Evolutionary conservation across 1,140 invertebrate genomes (phyloP), one percentile per base, ranked within the genome.

Genomic region (Ceratosolen fusciceps): DNA sequence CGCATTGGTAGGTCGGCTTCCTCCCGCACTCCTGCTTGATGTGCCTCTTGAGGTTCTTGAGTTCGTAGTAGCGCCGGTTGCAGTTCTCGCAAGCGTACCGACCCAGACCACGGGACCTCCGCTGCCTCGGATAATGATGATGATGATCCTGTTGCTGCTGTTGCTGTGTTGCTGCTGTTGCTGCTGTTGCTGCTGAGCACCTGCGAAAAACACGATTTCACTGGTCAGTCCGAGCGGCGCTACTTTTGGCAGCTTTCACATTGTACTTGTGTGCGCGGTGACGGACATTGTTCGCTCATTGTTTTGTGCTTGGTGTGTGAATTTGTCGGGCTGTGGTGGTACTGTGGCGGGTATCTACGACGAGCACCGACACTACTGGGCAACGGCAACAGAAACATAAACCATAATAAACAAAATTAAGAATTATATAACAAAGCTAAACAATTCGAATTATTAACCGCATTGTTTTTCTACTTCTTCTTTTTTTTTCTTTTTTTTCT

Each of bases 1-100:
- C 87, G 84, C 93, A 94, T 54, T 92, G 90, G 79, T 93, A 90
- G 81, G 90, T 90, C 24, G 93, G 92, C 70, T 92, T 91, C 72
- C 92, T 90, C 21, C 93, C 93, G 80, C 93, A 93, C 77, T 93
- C 92, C 83, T 91, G 90, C 21, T 77, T 84, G 24, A 88, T 75
- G 73, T 90, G 89, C 37, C 89, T 80, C 24, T 83, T 84, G 0
- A 90, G 81, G 67, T 89, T 90, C 68, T 89, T 90, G 39, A 84
- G 80, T 49, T 89, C 87, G 49, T 90, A 89, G 82, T 90, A 91
- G 29, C 87, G 85, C 21, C 88, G 84, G n/a, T 87, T 85, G 71
- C 90, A 91, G 39, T 85, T 88, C 12, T 86, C 82, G 58, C 88
- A 91, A 0, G 81, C 83, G 79, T 88, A 87, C 3, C 84, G 83